Evolutionary conservation across 53 echinoderm and acorn worm genomes (phyloP).

Genomic region (Henricia sp.): DNA sequence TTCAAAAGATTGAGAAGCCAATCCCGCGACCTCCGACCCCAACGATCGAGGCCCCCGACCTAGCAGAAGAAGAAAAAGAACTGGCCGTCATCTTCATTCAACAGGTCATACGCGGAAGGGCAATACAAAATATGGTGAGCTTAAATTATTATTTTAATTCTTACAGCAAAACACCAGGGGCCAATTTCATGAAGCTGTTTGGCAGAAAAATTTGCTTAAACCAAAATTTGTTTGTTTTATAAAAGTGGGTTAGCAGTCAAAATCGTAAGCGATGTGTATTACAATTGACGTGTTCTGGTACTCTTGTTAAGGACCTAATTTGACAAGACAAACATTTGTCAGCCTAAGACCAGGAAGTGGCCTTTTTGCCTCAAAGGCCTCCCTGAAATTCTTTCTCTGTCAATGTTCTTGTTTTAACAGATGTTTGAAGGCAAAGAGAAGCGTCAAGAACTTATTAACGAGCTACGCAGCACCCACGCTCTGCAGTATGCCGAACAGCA

Average conservation of each 20-base stretch:
- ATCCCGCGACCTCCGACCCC: constrained; percentile 97
- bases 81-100: constrained; percentile 95
- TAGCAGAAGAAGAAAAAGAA: constrained; percentile 90
- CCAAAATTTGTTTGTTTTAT: too few species aligned
- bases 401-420: constrained; percentile 46
- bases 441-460: constrained; percentile 93
- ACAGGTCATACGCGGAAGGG: constrained; percentile 94
- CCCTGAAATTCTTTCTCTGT: background rate
- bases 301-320: background rate
- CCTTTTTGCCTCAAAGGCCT: too few species aligned
- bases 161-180: background rate
- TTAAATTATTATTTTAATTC: background rate
- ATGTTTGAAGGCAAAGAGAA: constrained; percentile 99
- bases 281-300: too few species aligned
- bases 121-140: constrained; percentile 96
- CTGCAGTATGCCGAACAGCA: constrained; percentile 92
- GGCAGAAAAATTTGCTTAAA: too few species aligned
- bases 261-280: too few species aligned
- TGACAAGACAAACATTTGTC: background rate
- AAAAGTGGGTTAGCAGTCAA: background rate
- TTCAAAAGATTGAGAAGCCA: constrained; percentile 99
- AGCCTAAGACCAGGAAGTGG: too few species aligned
- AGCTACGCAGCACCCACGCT: constrained; percentile 95
- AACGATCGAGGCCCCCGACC: constrained; percentile 86
- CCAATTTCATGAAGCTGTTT: too few species aligned